Percentiles rank a stretch among this genome's conserved stretches.
These are phyloP conservation scores for Acholoe squamosa DNA, from an alignment of 2,888 invertebrate genomes.

Conservation along the genomic window DNA sequence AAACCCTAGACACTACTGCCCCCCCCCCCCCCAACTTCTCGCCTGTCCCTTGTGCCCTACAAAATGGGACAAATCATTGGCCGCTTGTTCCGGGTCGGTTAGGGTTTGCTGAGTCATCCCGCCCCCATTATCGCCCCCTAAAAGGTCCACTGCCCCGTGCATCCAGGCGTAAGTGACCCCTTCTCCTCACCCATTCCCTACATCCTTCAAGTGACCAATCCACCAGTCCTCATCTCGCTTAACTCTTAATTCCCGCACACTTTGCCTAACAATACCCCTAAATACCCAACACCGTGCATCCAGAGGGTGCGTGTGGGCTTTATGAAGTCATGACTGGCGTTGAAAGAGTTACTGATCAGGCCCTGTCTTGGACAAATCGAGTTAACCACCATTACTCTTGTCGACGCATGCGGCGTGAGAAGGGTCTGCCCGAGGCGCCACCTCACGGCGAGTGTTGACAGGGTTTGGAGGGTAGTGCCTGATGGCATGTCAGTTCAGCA, in stretches of 20 bases:
- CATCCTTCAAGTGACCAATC: constrained; percentile 6
- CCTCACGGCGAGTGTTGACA: background rate
- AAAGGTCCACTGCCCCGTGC: background rate
- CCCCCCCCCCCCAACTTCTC: too few species aligned
- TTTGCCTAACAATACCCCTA: background rate
- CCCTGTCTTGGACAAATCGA: background rate
- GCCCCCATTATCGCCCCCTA: constrained; percentile 51
- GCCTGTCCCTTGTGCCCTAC: background rate
- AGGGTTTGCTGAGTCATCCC: constrained; percentile 48
- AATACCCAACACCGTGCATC: too few species aligned
- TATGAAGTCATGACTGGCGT: background rate
- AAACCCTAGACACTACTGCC: too few species aligned
- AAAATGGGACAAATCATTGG: constrained; percentile 49
- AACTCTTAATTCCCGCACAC: background rate
- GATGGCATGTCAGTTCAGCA: too few species aligned
- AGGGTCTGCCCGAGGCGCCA: constrained; percentile 1
- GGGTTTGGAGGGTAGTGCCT: background rate
- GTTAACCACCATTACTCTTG: background rate
- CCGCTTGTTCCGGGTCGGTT: background rate
- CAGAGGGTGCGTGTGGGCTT: too few species aligned
- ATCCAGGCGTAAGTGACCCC: background rate
- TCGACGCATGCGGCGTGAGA: constrained; percentile 20
- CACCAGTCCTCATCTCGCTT: background rate
- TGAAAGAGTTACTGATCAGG: background rate
- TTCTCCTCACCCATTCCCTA: background rate